These are phyloP conservation scores for Carcharodon carcharias DNA, from an alignment of 2,797 vertebrate genomes.

Conservation along the genomic window DNA sequence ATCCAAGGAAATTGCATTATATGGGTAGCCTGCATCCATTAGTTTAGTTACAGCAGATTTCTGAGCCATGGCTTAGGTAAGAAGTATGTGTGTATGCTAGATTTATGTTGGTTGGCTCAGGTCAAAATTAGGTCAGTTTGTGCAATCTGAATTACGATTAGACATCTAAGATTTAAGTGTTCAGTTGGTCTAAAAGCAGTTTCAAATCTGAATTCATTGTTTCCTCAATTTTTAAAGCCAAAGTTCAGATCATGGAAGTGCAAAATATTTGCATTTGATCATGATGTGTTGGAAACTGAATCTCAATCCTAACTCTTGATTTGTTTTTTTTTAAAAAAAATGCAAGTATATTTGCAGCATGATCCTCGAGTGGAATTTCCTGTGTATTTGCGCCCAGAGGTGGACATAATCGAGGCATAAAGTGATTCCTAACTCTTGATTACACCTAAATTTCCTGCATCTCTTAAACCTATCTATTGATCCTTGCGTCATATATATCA, in stretches of 20 bases:
- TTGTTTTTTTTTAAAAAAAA: neutral
- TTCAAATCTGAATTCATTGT: neutral
- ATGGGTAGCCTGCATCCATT: neutral
- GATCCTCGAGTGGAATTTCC: neutral
- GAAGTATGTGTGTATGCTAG: neutral
- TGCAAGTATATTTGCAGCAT: neutral
- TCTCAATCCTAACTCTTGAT: neutral
- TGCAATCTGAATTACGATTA: neutral
- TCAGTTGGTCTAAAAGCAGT: neutral
- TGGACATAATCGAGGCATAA: neutral
- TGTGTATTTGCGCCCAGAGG: neutral
- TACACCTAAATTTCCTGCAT: neutral
- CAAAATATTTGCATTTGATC: conserved; percentile 17
- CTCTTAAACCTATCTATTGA: neutral
- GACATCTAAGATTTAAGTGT: neutral
- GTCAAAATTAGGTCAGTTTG: neutral
- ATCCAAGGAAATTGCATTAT: neutral
- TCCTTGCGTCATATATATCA: neutral
- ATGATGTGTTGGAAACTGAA: neutral
- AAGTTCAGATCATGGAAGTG: neutral
- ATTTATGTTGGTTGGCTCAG: neutral
- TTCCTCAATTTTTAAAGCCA: neutral
- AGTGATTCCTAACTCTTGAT: no score
- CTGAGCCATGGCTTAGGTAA: neutral
- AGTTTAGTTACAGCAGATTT: neutral